phyloP scores from a whole-genome alignment of 2,888 invertebrate genomes.

The Apamea crenata region DNA sequence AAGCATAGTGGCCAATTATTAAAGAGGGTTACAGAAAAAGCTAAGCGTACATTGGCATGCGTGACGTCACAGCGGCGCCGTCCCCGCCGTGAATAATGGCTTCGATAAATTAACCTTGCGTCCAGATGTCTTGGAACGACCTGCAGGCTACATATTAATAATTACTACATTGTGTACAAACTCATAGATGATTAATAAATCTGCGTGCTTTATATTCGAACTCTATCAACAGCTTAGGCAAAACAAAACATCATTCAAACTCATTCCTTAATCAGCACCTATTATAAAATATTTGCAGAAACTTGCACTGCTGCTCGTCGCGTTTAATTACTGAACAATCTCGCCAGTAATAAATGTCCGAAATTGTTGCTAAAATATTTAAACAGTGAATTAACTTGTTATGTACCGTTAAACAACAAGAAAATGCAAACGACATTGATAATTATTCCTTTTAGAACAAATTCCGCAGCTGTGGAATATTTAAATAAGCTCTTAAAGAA shows the following conservation, averaged over 20 bases:
- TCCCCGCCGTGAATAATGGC: constrained; percentile 74
- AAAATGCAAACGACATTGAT: constrained; percentile 65
- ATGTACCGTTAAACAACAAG: constrained; percentile 63
- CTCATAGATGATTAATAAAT: constrained; percentile 19
- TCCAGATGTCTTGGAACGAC: constrained; percentile 76
- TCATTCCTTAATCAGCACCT: constrained; percentile 20
- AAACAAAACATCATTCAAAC: constrained; percentile 2
- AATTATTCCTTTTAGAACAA: constrained; percentile 57
- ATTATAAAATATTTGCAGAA: constrained; percentile 16
- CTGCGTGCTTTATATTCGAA: not conserved
- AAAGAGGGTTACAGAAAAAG: constrained; percentile 67
- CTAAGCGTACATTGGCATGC: constrained; percentile 69
- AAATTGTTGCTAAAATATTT: constrained; percentile 39
- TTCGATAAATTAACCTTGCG: constrained; percentile 77
- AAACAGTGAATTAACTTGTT: constrained; percentile 64
- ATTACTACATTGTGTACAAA: constrained; percentile 49
- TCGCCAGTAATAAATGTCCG: constrained; percentile 22
- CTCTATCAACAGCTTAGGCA: not conserved
- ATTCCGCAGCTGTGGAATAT: constrained; percentile 62
- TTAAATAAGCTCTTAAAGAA: constrained; percentile 62
- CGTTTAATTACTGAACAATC: constrained; percentile 41
- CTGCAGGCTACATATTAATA: constrained; percentile 74
- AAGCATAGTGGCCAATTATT: constrained; percentile 71
- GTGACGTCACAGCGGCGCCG: constrained; percentile 72
- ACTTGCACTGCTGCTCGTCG: not conserved